Base-by-base conservation (phyloP, 64 coral and sea anemone genomes). In the Porites lutea region DNA sequence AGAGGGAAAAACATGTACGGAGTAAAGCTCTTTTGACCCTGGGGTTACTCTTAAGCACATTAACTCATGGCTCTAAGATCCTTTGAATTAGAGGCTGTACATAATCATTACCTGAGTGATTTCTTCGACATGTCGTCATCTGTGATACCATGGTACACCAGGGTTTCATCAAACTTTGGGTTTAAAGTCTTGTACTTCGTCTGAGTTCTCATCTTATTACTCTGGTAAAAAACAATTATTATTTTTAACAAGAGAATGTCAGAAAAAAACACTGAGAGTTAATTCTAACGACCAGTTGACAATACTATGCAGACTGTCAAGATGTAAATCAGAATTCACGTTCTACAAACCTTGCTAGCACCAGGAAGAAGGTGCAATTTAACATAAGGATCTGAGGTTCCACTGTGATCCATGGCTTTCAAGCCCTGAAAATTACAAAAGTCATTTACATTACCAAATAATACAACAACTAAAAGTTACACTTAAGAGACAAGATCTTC, bases 301-400 rank as follows among this genome's bases (percentile, higher is more conserved):
- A 37, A 37, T 37, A 37, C 12, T 57, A 57, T 57, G 54, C 54
- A 12, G 12, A 57, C 12, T 57, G 54, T 57, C 54, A 7, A 57
- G 7, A 12, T 12, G 5, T 4, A 57, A 57, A 57, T 57, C 54
- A 57, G 54, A 7, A 55, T 55, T 55, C 53, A 55, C 5, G 2
- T 55, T 5, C 0, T 6, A 48, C 72, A 3, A 51, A 98, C 97
- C 97, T 96, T 98, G 59, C 93, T 98, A 50, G 97, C 97, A 70
- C 97, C 97, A 59, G 97, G 97, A 65, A 98, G 88, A 82, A 98
- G 77, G 54, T 98, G 97, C 15, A 96, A 83, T 71, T 98, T 98
- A 51, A 98, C 94, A 69, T 98, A 98, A 50, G 97, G 97, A 90
- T 96, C 97, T 16, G 97, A 98, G 44, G 93, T 88, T 20, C 97